Percentiles rank a stretch among this genome's conserved stretches.
Evolutionary conservation across 2,113 vertebrate species (phyloP).

Genomic region (Steatornis caripensis): DNA sequence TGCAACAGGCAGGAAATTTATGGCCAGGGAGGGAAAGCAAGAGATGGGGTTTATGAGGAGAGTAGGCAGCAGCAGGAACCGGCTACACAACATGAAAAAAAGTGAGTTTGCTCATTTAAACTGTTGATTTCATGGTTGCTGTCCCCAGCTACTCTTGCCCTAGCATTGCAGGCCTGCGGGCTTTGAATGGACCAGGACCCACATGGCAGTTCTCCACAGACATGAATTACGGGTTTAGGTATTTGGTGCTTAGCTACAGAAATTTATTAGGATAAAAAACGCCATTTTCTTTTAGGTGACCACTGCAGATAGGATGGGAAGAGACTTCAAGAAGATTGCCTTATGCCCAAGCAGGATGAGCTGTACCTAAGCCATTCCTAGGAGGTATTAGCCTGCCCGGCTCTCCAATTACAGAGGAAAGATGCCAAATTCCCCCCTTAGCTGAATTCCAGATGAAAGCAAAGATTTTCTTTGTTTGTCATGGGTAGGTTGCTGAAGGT

Average conservation of each 20-base stretch:
- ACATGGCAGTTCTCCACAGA: neutral
- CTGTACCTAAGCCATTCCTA: neutral
- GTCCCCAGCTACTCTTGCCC: neutral
- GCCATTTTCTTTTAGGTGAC: neutral
- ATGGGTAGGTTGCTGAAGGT: neutral
- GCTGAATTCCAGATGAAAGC: neutral
- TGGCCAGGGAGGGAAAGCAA: neutral
- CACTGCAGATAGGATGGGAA: neutral
- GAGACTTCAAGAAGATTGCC: neutral
- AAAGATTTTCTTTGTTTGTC: neutral
- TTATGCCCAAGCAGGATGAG: neutral
- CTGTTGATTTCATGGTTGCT: neutral
- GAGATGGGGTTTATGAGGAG: neutral
- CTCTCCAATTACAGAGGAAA: slow-evolving; percentile 3
- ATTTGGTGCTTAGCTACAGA: neutral
- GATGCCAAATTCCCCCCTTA: neutral
- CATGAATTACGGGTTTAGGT: neutral
- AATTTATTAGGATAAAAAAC: neutral
- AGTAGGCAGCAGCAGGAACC: neutral
- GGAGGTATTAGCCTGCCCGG: neutral
- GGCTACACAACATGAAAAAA: neutral
- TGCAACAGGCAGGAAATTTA: slow-evolving; percentile 30
- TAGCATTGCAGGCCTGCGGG: neutral
- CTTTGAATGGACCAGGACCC: neutral
- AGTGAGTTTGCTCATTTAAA: neutral